Evolutionary conservation across 2,113 vertebrate species (phyloP), one percentile per base, ranked within the genome.

Genomic region (Chloebia gouldiae): DNA sequence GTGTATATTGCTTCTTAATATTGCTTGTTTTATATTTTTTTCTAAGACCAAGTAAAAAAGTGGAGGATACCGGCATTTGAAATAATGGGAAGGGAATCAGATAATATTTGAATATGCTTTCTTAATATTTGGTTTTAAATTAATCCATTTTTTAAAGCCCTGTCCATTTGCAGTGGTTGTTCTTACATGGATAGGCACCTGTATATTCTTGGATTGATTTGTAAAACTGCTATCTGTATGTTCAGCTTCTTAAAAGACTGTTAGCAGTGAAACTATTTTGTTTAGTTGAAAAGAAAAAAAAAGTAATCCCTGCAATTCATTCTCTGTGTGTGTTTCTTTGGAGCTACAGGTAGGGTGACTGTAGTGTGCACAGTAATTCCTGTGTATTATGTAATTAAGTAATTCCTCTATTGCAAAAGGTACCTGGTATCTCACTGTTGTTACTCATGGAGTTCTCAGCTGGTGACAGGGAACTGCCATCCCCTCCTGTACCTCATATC

Each of bases 351-450:
- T 85, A 79, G 88, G 39, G 59, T 69, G 92, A 35, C 53, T 73
- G 71, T 69, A 13, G 22, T 22, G 50, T 65, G 27, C 70, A 4
- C 37, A 66, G 50, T 45, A 56, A 45, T 54, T 66, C 25, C 50
- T 54, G 50, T 66, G 25, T 37, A 20, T 54, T 31, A 45, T 45
- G 50, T 54, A 66, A 80, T 93, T 54, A 76, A 81, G 21, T 88
- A 63, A 93, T 82, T 96, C 59, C 70, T n/a, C 50, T 65, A 73
- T 86, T 90, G 45, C 66, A 69, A 81, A 93, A 87, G 69, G 23
- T 54, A 3, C 22, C 91, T 54, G n/a, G 7, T 69, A 8, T 40
- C 72, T 92, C 50, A 16, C 50, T 90, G 90, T 66, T 3, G 2
- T 77, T 90, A 81, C 64, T 27, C 0, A 1, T 1, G 17, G 71